Evolutionary conservation across 2,113 vertebrate species (phyloP).

Genomic region (Catagonus wagneri): DNA sequence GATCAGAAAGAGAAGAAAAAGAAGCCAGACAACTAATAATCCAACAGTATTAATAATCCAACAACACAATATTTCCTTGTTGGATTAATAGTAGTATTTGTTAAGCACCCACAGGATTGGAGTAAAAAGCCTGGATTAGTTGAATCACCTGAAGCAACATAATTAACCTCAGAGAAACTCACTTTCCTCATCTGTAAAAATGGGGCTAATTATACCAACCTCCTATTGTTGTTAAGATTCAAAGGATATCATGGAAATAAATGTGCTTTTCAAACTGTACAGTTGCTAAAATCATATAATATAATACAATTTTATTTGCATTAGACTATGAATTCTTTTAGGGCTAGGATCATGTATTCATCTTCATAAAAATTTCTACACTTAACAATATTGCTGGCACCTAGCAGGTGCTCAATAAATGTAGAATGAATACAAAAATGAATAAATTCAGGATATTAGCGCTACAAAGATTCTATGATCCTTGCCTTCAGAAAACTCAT

Average conservation of each 20-base stretch:
- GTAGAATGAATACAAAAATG: background rate
- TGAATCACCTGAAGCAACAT: background rate
- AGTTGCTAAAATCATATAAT: background rate
- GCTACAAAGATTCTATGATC: background rate
- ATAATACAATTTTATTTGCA: constrained; percentile 33
- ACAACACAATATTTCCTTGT: background rate
- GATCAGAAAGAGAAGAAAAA: constrained; percentile 3
- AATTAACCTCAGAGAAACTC: constrained; percentile 35
- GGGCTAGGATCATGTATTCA: background rate
- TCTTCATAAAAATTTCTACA: background rate
- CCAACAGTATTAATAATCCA: background rate
- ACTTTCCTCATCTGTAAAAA: constrained; percentile 35
- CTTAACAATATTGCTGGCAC: background rate
- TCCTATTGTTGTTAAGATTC: background rate
- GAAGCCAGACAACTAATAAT: background rate
- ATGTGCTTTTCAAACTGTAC: background rate
- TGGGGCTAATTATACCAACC: background rate
- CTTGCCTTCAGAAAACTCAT: background rate
- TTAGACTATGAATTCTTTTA: background rate
- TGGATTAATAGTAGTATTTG: background rate
- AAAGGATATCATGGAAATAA: background rate
- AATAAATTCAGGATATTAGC: background rate
- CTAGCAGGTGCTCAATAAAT: background rate
- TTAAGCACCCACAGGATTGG: background rate
- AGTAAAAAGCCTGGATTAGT: background rate